Percentiles rank a stretch among this genome's conserved stretches.
phyloP scores from a whole-genome alignment of 2,797 vertebrate species.

The Nasua narica region DNA sequence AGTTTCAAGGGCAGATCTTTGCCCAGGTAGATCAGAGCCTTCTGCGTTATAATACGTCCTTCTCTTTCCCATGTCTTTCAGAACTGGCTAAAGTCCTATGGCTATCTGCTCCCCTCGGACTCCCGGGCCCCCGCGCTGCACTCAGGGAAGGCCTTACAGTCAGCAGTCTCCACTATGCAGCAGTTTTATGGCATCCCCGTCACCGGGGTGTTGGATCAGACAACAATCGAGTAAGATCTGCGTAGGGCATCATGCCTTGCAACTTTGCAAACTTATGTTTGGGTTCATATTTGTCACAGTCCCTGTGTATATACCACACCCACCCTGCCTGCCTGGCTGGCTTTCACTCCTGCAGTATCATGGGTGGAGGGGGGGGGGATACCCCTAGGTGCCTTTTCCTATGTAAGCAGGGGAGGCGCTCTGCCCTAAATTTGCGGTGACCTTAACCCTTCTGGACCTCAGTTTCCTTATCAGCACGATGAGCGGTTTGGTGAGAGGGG shows the following conservation, averaged over 20 bases:
- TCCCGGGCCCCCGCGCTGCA: constrained; percentile 89
- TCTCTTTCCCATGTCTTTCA: constrained; percentile 80
- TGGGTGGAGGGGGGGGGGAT: background rate
- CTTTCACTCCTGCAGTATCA: background rate
- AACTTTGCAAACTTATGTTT: background rate
- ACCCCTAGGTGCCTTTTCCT: background rate
- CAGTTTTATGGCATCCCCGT: constrained; percentile 94
- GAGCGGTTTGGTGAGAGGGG: background rate
- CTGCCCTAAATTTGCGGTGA: background rate
- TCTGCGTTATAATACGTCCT: constrained; percentile 19
- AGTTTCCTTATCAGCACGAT: constrained; percentile 12
- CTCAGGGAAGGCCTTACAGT: constrained; percentile 92
- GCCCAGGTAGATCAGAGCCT: background rate
- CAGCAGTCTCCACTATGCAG: constrained; percentile 94
- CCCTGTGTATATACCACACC: background rate
- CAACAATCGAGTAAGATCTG: constrained; percentile 91
- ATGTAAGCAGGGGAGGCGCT: background rate
- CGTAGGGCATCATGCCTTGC: constrained; percentile 15
- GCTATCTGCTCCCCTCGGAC: constrained; percentile 92
- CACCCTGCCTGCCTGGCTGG: background rate
- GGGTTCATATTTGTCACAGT: background rate
- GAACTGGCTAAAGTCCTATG: constrained; percentile 94
- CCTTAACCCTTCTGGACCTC: background rate
- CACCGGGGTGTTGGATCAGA: constrained; percentile 92
- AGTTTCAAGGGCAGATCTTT: background rate